phyloP scores from a whole-genome alignment of 2,797 vertebrate genomes.

The Rhinichthys osculus region DNA sequence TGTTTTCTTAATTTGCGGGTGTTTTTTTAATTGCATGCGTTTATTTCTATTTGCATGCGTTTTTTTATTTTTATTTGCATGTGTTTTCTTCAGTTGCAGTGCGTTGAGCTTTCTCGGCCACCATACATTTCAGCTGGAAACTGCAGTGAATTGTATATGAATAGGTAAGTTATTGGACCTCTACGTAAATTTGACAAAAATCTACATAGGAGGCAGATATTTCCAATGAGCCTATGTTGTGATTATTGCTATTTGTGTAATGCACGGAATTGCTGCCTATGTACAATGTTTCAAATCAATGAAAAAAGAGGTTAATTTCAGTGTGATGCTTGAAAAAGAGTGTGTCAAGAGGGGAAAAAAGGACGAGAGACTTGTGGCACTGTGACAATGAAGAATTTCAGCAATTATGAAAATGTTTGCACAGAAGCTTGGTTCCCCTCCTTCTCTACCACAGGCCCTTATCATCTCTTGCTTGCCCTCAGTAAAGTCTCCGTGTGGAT shows the following conservation, averaged over 20 bases:
- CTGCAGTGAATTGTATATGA: background rate
- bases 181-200: background rate
- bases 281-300: background rate
- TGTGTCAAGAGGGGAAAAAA: background rate
- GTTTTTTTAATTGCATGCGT: too few relatives aligned
- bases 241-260: background rate
- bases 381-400: constrained; percentile 46
- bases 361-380: constrained; percentile 5
- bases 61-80: too few relatives aligned
- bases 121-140: background rate
- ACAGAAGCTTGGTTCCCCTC: constrained; percentile 2
- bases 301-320: background rate
- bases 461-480: background rate
- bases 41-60: too few relatives aligned
- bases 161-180: background rate
- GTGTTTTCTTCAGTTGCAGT: too few relatives aligned
- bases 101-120: too few relatives aligned
- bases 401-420: constrained; percentile 53
- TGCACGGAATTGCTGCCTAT: background rate
- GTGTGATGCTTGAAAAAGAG: background rate
- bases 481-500: too few relatives aligned
- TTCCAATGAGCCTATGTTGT: background rate
- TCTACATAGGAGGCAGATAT: background rate
- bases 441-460: background rate
- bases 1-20: too few relatives aligned